Evolutionary conservation across 1,140 invertebrate genomes (phyloP), one percentile per base, ranked within the genome.

Genomic region (Hyphantria cunea): DNA sequence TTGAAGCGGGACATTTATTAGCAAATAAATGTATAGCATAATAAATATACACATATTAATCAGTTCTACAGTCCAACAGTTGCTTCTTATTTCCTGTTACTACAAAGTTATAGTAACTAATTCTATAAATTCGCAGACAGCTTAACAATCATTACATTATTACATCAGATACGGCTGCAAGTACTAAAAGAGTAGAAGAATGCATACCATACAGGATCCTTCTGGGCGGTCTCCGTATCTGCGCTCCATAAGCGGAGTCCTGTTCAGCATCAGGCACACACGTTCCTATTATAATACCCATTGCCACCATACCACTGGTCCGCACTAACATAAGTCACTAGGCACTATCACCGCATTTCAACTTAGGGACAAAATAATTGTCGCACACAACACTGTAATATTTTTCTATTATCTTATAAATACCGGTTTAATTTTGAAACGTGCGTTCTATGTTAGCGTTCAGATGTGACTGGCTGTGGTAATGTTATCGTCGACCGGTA

Each of bases 271-370:
- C 94, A 33, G 93, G 93, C 65, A 95, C 92, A 80, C 95, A 95
- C 59, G 94, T 95, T 72, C 94, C 95, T 58, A 95, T 94, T 74
- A 95, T 94, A 76, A 95, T 94, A 74, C 95, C 95, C 95, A 95
- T 95, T 70, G 8, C 70, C 78, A 78, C 74, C 71, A 77, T 72
- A 65, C 63, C 68, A 74, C 70, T 50, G 52, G 54, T 68, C 68
- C 71, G 59, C 49, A 44, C 47, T 25, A 34, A 42, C 56, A 60
- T 60, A 49, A 41, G 11, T 45, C 17, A 25, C 17, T 25, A 25
- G 1, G 17, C 53, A 64, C 53, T 60, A 44, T 58, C 65, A 62
- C 56, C 44, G 55, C 47, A 50, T 42, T 45, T 39, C 48, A 15
- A 50, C 25, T 25, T 44, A n/a, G 47, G 53, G 53, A 56, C 53